Evolutionary conservation across 2,797 vertebrate species (phyloP), one percentile per base, ranked within the genome.

Genomic region (Sebastes variabilis): DNA sequence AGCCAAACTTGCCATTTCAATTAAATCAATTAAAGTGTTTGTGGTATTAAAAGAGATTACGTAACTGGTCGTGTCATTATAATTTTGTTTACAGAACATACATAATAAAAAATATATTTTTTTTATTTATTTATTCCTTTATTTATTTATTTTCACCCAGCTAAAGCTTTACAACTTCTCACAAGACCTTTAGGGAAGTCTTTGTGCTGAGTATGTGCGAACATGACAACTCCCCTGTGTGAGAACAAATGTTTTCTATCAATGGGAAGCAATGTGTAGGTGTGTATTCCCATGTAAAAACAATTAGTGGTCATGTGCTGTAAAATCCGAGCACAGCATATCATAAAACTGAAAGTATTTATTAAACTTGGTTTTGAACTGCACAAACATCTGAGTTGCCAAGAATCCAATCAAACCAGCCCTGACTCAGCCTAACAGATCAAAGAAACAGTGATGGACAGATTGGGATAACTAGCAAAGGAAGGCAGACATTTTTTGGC

Each of bases 371-470:
- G 56, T 60, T 86, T 79, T 67, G 54, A 81, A 75, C 60, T 56
- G 38, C 66, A 78, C 12, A 84, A 82, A 84, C 11, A 64, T 67
- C 61, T 29, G 24, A 13, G 65, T 66, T 87, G 81, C 86, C 87
- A 84, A 83, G 72, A 75, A 80, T 60, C 55, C 78, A 82, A 61
- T 83, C 73, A 59, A 79, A 79, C 82, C 30, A 72, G 66, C 46
- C 18, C 46, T 66, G 72, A 78, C 70, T 88, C 71, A 69, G 65
- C 61, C 49, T 30, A 58, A 61, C 59, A 81, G 85, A 92, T 93
- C 88, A 94, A 92, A 93, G 87, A 30, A 49, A 62, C 0, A 4
- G 22, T 87, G 87, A 94, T 85, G 82, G 90, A 88, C 90, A 88
- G 73, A 86, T 91, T 68, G 83, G 93, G 88, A 89, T 84, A 84